Base-by-base conservation (phyloP, 2,888 invertebrate genomes). In the Pterostichus madidus region DNA sequence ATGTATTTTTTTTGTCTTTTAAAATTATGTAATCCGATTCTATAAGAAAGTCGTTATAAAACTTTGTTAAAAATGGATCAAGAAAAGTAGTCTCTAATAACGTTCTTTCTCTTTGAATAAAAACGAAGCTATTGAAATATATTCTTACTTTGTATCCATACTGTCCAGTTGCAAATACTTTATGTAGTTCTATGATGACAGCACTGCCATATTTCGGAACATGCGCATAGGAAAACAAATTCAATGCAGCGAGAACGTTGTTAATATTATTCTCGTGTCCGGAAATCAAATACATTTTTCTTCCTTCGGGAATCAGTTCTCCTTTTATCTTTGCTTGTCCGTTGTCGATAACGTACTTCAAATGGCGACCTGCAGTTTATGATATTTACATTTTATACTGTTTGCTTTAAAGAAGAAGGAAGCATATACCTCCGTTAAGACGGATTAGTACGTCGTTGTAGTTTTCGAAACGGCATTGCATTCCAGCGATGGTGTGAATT, bases 251-350 rank as follows among this genome's bases (percentile, higher is more conserved):
- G 44, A 93, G 87, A 39, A 93, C 85, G 52, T 91, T 90, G 11
- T 91, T 90, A 5, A 93, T 89, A 39, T 92, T 93, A 5, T 92
- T 91, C 86, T 93, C 93, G 87, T 93, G 93, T 0, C 91, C 92
- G 39, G 92, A 90, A 87, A 90, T 92, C 31, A 92, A 85, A 85
- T 88, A 90, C 35, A 92, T 87, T 85, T 91, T 91, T 5, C 87
- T 86, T 0, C 84, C 86, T 13, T 84, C 80, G 4, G 86, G 85
- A 2, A 83, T 7, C n/a, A 87, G 78, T 13, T 84, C 85, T 39
- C 86, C 86, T 32, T 86, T 86, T 44, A 85, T 86, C 6, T 86
- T 85, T 3, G 85, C 84, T 52, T 59, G 80, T 15, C 71, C 61
- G 44, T 71, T 39, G 44, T 84, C 79, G 10, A 84, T 78, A 17